Percentiles rank a stretch among this genome's conserved stretches.
These are phyloP conservation scores for Rhinoptilus africanus DNA, from an alignment of 2,113 vertebrate genomes.

Conservation along the genomic window DNA sequence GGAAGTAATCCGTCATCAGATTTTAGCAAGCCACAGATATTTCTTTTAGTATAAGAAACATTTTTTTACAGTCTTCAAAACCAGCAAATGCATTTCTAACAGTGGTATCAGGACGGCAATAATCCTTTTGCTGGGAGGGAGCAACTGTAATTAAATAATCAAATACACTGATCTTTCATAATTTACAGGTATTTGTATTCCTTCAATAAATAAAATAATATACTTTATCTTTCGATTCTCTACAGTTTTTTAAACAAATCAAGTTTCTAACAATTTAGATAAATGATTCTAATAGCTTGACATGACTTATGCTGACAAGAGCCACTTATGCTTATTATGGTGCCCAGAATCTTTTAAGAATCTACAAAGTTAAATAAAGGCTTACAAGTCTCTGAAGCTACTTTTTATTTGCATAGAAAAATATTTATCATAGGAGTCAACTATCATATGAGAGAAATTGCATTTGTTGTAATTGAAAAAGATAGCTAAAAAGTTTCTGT, in stretches of 20 bases:
- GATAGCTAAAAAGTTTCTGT: constrained; percentile 74
- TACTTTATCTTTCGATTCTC: constrained; percentile 11
- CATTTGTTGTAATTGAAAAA: constrained; percentile 75
- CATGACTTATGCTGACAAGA: constrained; percentile 16
- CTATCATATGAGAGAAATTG: constrained; percentile 68
- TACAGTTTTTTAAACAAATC: constrained; percentile 14
- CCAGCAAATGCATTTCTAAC: neutral
- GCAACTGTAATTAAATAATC: constrained; percentile 23
- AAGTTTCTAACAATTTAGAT: constrained; percentile 9
- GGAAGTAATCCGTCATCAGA: neutral
- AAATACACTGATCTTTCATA: neutral
- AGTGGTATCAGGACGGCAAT: neutral
- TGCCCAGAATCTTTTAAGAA: constrained; percentile 33
- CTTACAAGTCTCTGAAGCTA: constrained; percentile 57
- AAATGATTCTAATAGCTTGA: constrained; percentile 14
- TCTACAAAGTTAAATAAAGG: constrained; percentile 52
- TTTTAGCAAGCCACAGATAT: constrained; percentile 5
- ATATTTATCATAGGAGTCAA: constrained; percentile 70
- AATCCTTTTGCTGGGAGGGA: neutral
- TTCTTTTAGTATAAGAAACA: constrained; percentile 19
- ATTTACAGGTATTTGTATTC: constrained; percentile 35
- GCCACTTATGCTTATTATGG: neutral
- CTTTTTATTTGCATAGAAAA: constrained; percentile 77
- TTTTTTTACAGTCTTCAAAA: neutral
- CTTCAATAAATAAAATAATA: constrained; percentile 59